Conservation (phyloP, 2,113 vertebrate genomes). For the Pseudopodoces humilis region DNA sequence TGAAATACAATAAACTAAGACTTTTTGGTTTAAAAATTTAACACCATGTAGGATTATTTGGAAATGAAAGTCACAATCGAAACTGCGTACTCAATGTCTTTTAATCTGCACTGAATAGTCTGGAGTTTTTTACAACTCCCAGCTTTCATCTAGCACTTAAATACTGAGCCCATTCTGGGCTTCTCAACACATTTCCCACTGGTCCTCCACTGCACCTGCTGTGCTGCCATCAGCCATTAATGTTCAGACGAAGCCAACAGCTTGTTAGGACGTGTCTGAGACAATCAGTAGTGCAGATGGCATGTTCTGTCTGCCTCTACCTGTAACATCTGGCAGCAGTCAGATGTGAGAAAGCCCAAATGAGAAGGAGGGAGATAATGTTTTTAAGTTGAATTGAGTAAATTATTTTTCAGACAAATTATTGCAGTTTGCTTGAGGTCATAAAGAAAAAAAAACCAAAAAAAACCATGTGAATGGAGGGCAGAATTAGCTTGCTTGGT, state of each 20-base stretch:
- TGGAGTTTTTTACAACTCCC: background rate
- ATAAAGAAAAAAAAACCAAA: background rate
- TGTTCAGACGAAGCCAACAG: background rate
- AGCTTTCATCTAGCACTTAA: background rate
- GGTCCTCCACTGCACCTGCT: conserved; percentile 12
- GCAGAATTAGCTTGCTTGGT: background rate
- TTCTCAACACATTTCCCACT: background rate
- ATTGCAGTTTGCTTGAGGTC: background rate
- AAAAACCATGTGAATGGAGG: background rate
- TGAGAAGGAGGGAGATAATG: background rate
- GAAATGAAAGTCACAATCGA: background rate
- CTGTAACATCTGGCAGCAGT: conserved; percentile 57
- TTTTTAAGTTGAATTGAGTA: background rate
- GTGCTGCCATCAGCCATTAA: conserved; percentile 41
- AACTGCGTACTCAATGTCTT: background rate
- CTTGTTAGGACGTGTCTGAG: background rate
- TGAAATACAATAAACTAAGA: background rate
- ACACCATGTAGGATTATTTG: background rate
- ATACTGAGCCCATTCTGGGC: background rate
- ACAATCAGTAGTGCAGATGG: background rate
- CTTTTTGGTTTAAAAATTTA: background rate
- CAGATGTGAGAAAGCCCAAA: conserved; percentile 34
- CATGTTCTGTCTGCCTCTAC: conserved; percentile 14
- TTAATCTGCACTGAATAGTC: background rate
- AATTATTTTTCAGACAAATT: background rate